These are phyloP conservation scores for Tachina lurida DNA, from an alignment of 2,888 invertebrate species.

Conservation along the genomic window DNA sequence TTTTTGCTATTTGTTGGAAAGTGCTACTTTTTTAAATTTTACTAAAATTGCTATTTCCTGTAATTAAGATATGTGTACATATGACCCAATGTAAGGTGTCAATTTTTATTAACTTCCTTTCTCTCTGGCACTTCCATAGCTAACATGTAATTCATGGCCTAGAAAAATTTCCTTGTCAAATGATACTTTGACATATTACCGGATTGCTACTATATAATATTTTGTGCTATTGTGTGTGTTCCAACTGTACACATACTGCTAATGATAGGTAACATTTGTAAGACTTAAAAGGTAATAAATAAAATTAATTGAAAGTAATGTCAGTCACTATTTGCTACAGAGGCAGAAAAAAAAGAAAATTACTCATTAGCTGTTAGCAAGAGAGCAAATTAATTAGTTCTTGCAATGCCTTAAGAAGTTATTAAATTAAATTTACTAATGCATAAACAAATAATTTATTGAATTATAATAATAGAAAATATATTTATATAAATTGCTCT, in stretches of 20 bases:
- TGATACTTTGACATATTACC: conserved; percentile 21
- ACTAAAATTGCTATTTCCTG: neutral
- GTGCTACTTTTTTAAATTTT: no score
- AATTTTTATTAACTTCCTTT: neutral
- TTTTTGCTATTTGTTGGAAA: no score
- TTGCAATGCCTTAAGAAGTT: neutral
- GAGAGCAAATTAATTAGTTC: neutral
- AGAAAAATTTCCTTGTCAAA: neutral
- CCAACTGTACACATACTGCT: neutral
- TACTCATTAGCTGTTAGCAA: neutral
- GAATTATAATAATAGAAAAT: neutral
- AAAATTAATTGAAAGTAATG: conserved; percentile 10
- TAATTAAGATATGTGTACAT: neutral
- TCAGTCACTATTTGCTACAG: neutral
- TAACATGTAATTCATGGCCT: neutral
- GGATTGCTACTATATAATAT: neutral
- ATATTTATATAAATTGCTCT: neutral
- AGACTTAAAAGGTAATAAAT: conserved; percentile 25
- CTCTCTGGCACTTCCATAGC: neutral
- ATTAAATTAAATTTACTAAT: neutral
- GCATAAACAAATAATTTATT: neutral
- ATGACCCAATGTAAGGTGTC: neutral
- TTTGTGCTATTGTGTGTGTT: neutral
- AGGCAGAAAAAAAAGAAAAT: neutral
- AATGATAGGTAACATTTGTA: neutral